Conservation (phyloP, 2,797 vertebrate species). For the Apogon talboti region DNA sequence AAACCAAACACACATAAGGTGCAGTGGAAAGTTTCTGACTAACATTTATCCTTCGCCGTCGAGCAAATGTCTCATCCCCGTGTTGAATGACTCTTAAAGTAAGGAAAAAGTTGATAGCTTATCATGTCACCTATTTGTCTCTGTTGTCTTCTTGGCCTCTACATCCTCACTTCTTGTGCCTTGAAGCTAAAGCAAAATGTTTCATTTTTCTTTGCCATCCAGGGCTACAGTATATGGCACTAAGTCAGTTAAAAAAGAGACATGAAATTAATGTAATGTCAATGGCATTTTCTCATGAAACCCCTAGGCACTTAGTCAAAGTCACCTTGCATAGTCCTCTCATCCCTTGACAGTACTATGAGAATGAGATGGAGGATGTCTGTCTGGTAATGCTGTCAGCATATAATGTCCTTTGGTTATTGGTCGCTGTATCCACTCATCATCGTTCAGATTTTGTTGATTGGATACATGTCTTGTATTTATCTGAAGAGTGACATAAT, state of each 20-base stretch:
- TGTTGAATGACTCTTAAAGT: slow-evolving; percentile 49
- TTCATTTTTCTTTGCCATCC: slow-evolving; percentile 46
- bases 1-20: slow-evolving; percentile 46
- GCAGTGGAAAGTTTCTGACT: slow-evolving; percentile 69
- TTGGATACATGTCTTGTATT: slow-evolving; percentile 50
- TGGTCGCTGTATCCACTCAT: slow-evolving; percentile 67
- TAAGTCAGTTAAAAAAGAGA: slow-evolving; percentile 80
- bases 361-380: slow-evolving; percentile 82
- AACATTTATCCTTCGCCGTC: slow-evolving; percentile 55
- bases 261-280: slow-evolving; percentile 84
- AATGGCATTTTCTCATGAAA: slow-evolving; percentile 79
- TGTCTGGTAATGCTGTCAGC: slow-evolving; percentile 76
- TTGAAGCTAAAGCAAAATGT: slow-evolving; percentile 52
- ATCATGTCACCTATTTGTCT: slow-evolving; percentile 64
- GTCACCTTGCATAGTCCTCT: slow-evolving; percentile 84
- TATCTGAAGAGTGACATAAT: slow-evolving; percentile 48
- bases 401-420: slow-evolving; percentile 69
- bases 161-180: slow-evolving; percentile 43
- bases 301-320: slow-evolving; percentile 84
- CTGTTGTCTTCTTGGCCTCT: slow-evolving; percentile 58
- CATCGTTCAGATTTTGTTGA: slow-evolving; percentile 53
- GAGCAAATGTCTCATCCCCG: slow-evolving; percentile 33
- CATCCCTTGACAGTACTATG: slow-evolving; percentile 78
- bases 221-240: slow-evolving; percentile 58
- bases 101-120: slow-evolving; percentile 50